Conservation (phyloP, 1,140 invertebrate genomes). For the Diachasmimorpha longicaudata region DNA sequence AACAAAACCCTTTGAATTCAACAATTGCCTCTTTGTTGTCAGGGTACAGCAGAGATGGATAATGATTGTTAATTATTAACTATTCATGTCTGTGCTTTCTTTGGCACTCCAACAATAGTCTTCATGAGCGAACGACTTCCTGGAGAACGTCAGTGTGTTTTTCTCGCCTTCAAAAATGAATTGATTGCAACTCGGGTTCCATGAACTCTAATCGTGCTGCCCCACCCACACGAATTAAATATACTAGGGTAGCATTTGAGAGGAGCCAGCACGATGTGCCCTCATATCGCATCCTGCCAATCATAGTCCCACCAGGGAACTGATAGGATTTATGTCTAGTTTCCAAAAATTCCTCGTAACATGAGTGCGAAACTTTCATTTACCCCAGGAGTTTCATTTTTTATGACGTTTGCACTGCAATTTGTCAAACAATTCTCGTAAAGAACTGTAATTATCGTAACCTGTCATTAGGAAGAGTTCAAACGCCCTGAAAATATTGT, state of each 20-base stretch:
- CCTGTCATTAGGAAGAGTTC: background rate
- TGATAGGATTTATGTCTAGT: background rate
- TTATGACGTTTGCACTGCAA: background rate
- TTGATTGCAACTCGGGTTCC: slow-evolving; percentile 4
- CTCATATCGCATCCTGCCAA: background rate
- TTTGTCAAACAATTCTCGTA: background rate
- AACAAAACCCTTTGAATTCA: background rate
- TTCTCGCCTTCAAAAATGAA: background rate
- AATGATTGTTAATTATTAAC: no score
- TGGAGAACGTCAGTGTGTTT: background rate
- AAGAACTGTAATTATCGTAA: background rate
- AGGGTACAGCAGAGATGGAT: no score
- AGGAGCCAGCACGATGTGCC: background rate
- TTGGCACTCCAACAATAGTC: background rate
- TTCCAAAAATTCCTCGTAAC: no score
- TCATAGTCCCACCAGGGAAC: background rate
- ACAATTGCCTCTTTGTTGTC: background rate
- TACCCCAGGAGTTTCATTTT: background rate
- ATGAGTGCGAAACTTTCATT: no score
- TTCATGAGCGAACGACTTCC: background rate
- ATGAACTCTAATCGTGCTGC: background rate
- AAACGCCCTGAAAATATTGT: background rate
- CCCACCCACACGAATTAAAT: slow-evolving; percentile 10
- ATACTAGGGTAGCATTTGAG: background rate
- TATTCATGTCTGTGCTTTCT: no score